Evolutionary conservation across 1,140 invertebrate species (phyloP).

Genomic region (Maniola jurtina): DNA sequence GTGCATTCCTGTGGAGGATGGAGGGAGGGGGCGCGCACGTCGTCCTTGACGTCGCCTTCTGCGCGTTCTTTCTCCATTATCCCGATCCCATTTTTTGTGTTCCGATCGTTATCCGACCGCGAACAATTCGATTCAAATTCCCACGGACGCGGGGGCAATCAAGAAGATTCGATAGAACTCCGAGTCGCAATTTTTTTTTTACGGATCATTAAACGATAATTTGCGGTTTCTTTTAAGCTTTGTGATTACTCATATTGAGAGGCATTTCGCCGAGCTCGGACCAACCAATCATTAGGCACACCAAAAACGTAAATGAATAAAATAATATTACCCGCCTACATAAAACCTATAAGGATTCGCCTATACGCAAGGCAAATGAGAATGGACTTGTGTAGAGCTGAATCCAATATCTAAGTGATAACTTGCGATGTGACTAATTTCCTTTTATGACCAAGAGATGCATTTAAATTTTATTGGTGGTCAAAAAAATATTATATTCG

Average conservation of each 20-base stretch:
- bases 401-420: no score
- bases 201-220: constrained; percentile 28
- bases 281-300: not conserved
- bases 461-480: no score
- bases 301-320: not conserved
- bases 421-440: no score
- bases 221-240: constrained; percentile 20
- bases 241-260: not conserved
- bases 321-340: no score
- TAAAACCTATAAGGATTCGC: no score
- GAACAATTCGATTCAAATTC: constrained; percentile 64
- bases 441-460: no score
- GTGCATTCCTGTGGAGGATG: constrained; percentile 57
- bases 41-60: constrained; percentile 61
- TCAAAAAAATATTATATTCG: no score
- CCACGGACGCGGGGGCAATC: constrained; percentile 56
- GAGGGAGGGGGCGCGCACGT: constrained; percentile 30
- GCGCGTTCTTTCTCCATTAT: constrained; percentile 56
- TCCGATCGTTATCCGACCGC: constrained; percentile 68
- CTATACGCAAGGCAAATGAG: no score
- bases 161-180: constrained; percentile 55
- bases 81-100: constrained; percentile 70
- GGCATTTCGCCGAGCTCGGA: not conserved
- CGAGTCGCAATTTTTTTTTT: constrained; percentile 62
- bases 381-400: no score